Percentiles rank a stretch among this genome's conserved stretches.
phyloP scores from a whole-genome alignment of 2,797 vertebrate species.

The Leptodactylus fallax region DNA sequence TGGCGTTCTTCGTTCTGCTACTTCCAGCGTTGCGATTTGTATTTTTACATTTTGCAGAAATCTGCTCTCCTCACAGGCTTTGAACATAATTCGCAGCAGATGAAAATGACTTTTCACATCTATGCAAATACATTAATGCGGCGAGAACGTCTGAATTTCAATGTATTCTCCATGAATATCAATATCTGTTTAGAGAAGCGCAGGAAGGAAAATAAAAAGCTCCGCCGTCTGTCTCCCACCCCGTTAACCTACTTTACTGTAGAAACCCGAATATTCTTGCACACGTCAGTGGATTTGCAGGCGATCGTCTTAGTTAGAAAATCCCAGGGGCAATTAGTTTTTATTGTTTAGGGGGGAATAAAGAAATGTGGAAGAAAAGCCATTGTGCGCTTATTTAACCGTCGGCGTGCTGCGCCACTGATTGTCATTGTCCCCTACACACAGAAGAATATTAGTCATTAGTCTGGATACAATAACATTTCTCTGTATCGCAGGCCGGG shows the following conservation, averaged over 20 bases:
- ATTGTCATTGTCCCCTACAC: not conserved
- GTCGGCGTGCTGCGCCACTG: not conserved
- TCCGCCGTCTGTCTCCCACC: slow-evolving; percentile 1
- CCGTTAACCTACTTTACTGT: slow-evolving; percentile 45
- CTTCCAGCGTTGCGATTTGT: not conserved
- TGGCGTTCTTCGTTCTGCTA: not conserved
- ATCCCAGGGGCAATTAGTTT: slow-evolving; percentile 42
- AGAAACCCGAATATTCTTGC: slow-evolving; percentile 4
- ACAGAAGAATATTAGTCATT: not conserved
- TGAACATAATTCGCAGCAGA: slow-evolving; percentile 54
- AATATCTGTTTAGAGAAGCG: slow-evolving; percentile 63
- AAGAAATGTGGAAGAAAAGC: not conserved
- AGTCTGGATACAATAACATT: not conserved
- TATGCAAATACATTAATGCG: slow-evolving; percentile 71
- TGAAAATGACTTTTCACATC: slow-evolving; percentile 70
- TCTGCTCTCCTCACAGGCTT: not conserved
- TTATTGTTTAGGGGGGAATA: slow-evolving; percentile 29
- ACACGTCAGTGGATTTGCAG: slow-evolving; percentile 22
- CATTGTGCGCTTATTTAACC: slow-evolving; percentile 18
- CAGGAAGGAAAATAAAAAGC: not conserved
- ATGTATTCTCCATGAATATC: slow-evolving; percentile 73
- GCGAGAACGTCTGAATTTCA: slow-evolving; percentile 72
- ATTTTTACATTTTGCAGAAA: not conserved
- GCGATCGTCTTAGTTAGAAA: slow-evolving; percentile 17
- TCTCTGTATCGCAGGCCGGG: not conserved